Percentiles rank a stretch among this genome's conserved stretches.
Conservation (phyloP, 2,888 invertebrate genomes). For the Corbicula japonica region DNA sequence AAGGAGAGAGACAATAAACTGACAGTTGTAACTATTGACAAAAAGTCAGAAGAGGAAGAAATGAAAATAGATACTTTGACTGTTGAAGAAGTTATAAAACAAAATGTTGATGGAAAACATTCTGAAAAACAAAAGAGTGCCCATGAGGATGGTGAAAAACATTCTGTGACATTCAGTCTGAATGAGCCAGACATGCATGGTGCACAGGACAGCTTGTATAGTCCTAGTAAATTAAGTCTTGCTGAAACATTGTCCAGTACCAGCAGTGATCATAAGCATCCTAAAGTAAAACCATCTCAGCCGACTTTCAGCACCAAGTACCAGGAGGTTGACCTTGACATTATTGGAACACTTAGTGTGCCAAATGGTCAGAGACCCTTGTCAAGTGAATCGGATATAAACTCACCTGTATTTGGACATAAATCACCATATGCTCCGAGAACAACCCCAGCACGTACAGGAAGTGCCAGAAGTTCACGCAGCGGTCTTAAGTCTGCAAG, state of each 20-base stretch:
- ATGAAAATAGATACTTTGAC: slow-evolving; percentile 70
- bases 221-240: slow-evolving; percentile 64
- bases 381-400: slow-evolving; percentile 43
- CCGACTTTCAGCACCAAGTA: slow-evolving; percentile 63
- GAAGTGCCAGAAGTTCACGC: slow-evolving; percentile 58
- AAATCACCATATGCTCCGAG: slow-evolving; percentile 43
- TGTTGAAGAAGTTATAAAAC: slow-evolving; percentile 75
- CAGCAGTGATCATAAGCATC: slow-evolving; percentile 62
- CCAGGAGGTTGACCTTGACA: slow-evolving; percentile 61
- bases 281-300: slow-evolving; percentile 61
- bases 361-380: slow-evolving; percentile 58
- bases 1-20: slow-evolving; percentile 71
- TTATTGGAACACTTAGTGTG: slow-evolving; percentile 58
- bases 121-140: slow-evolving; percentile 49
- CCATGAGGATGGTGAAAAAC: slow-evolving; percentile 56
- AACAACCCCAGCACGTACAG: slow-evolving; percentile 30
- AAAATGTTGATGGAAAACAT: slow-evolving; percentile 45
- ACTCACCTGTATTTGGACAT: slow-evolving; percentile 23
- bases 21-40: slow-evolving; percentile 75
- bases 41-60: slow-evolving; percentile 71
- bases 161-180: slow-evolving; percentile 57
- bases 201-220: slow-evolving; percentile 40
- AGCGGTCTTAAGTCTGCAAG: slow-evolving; percentile 60
- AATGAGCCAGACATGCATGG: slow-evolving; percentile 28
- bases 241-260: slow-evolving; percentile 65